Conservation (phyloP, 2,888 invertebrate species). For the Lithophane leautieri region DNA sequence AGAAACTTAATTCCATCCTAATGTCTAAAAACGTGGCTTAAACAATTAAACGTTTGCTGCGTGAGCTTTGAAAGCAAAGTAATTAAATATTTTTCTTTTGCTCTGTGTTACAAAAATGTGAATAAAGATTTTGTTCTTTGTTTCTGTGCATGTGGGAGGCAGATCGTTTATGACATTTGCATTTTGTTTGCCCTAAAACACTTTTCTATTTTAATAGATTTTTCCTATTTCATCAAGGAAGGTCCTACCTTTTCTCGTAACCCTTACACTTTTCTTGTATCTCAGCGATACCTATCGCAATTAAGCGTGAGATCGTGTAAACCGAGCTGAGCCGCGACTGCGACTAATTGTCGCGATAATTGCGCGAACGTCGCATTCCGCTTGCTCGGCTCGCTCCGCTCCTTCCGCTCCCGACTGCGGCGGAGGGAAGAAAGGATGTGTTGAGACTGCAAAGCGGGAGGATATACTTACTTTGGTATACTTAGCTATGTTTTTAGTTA, state of each 20-base stretch:
- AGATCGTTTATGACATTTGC: background rate
- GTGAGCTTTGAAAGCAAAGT: background rate
- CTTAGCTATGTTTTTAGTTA: background rate
- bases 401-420: slow-evolving; percentile 61
- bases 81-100: background rate
- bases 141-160: background rate
- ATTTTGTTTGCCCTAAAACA: background rate
- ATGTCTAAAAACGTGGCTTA: background rate
- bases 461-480: slow-evolving; percentile 2
- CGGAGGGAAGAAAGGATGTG: slow-evolving; percentile 44
- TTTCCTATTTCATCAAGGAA: background rate
- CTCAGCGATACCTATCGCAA: slow-evolving; percentile 45
- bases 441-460: slow-evolving; percentile 33
- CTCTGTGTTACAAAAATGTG: background rate
- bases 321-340: slow-evolving; percentile 44
- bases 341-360: slow-evolving; percentile 80
- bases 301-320: slow-evolving; percentile 51
- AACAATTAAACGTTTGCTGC: no score
- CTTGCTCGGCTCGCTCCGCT: slow-evolving; percentile 54
- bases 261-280: background rate
- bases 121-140: background rate
- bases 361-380: slow-evolving; percentile 66
- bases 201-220: background rate
- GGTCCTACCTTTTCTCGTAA: background rate
- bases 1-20: background rate